phyloP scores from a whole-genome alignment of 2,113 vertebrate species.

The Ibidorhyncha struthersii region DNA sequence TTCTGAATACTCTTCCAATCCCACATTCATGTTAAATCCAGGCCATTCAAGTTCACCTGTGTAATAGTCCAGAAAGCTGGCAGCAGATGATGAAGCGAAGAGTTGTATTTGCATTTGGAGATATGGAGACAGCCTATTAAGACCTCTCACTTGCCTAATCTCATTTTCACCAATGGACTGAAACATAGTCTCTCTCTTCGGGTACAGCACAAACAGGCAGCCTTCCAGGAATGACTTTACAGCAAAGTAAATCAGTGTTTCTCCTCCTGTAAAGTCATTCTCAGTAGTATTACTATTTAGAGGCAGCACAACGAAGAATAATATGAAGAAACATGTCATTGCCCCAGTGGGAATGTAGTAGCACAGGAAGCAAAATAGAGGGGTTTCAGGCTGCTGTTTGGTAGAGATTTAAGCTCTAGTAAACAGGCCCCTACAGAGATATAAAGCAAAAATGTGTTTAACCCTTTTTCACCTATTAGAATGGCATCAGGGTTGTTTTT shows the following conservation, averaged over 20 bases:
- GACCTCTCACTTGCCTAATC: not conserved
- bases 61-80: not conserved
- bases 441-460: conserved; percentile 61
- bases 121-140: not conserved
- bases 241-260: conserved; percentile 37
- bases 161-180: not conserved
- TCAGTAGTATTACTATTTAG: conserved; percentile 60
- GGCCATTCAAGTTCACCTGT: not conserved
- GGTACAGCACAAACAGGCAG: not conserved
- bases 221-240: conserved; percentile 42
- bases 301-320: conserved; percentile 4
- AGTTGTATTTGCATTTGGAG: not conserved
- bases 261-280: conserved; percentile 22
- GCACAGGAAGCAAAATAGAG: conserved; percentile 52
- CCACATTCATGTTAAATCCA: not conserved
- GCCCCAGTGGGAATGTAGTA: conserved; percentile 30
- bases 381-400: conserved; percentile 39
- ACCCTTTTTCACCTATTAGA: conserved; percentile 15
- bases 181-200: not conserved
- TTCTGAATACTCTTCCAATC: not conserved
- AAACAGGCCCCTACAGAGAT: conserved; percentile 49
- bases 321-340: conserved; percentile 45
- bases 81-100: not conserved
- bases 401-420: conserved; percentile 60
- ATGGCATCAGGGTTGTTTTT: not conserved